phyloP scores from a whole-genome alignment of 2,113 vertebrate species.

The Ranitomeya imitator region DNA sequence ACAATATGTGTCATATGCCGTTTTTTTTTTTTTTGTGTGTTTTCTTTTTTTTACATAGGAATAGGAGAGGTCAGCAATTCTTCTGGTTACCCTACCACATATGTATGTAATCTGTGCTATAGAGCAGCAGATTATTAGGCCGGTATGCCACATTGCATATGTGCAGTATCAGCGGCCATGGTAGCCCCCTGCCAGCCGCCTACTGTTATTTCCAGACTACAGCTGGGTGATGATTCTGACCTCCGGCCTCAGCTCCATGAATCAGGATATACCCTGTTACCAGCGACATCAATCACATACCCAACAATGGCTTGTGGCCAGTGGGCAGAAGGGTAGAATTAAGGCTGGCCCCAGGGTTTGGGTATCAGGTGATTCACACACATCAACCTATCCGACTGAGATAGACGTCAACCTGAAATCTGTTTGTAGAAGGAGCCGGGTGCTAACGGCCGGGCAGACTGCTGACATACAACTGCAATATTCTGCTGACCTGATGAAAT shows the following conservation, averaged over 20 bases:
- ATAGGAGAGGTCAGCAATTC: too few relatives aligned
- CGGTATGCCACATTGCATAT: neutral
- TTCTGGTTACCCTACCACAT: too few relatives aligned
- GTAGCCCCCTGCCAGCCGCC: neutral
- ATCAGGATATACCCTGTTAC: slow-evolving; percentile 15
- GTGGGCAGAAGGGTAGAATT: neutral
- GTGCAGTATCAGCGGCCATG: neutral
- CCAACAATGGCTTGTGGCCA: neutral
- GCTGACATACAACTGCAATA: slow-evolving; percentile 32
- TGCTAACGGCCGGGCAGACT: slow-evolving; percentile 20
- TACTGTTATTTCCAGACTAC: neutral
- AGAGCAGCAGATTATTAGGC: neutral
- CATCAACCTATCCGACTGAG: slow-evolving; percentile 4
- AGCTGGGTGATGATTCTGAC: neutral
- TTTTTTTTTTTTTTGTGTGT: too few relatives aligned
- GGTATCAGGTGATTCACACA: slow-evolving; percentile 34
- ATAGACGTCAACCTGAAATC: slow-evolving; percentile 2
- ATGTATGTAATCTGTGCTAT: neutral
- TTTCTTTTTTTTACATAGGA: too few relatives aligned
- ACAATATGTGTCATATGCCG: too few relatives aligned
- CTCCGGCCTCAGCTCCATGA: neutral
- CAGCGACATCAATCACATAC: slow-evolving; percentile 11
- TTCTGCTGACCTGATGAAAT: slow-evolving; percentile 37
- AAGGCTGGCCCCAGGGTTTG: neutral
- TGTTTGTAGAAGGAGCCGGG: neutral